Conservation (phyloP, 2,113 vertebrate species). For the Gobius niger region DNA sequence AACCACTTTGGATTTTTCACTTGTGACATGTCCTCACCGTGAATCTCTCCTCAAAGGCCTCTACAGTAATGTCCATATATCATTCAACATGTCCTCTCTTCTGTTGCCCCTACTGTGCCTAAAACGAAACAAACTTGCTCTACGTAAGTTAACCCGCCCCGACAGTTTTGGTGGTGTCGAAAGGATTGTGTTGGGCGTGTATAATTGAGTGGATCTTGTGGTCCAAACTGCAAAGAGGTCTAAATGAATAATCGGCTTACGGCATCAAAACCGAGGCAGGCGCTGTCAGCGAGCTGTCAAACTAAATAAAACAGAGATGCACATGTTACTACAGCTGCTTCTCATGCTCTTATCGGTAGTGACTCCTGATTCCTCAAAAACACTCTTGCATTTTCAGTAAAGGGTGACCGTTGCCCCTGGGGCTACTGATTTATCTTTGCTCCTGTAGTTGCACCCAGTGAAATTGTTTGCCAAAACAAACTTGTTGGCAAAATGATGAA, state of each 20-base stretch:
- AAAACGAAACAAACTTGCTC: conserved; percentile 42
- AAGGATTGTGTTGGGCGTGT: conserved; percentile 57
- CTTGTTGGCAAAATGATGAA: neutral
- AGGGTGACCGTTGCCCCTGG: conserved; percentile 23
- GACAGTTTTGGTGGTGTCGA: conserved; percentile 21
- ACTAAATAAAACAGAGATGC: conserved; percentile 57
- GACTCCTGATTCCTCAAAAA: conserved; percentile 36
- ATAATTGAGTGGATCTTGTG: conserved; percentile 66
- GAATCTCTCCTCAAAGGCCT: conserved; percentile 48
- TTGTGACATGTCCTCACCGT: conserved; percentile 50
- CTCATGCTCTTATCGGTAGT: conserved; percentile 27
- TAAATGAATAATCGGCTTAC: conserved; percentile 68
- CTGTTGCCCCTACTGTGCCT: conserved; percentile 43
- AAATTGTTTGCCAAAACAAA: neutral
- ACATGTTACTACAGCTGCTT: conserved; percentile 17
- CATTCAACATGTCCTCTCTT: conserved; percentile 51
- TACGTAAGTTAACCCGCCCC: conserved; percentile 22
- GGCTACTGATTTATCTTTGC: conserved; percentile 23
- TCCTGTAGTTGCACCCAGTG: neutral
- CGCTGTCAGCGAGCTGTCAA: conserved; percentile 63
- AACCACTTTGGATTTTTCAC: conserved; percentile 44
- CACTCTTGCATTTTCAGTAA: conserved; percentile 3
- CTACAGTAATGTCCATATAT: conserved; percentile 47
- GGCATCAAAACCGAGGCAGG: conserved; percentile 57
- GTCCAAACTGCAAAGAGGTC: conserved; percentile 60